These are phyloP conservation scores for Montifringilla adamsi DNA, from an alignment of 2,113 vertebrate species.

Conservation along the genomic window DNA sequence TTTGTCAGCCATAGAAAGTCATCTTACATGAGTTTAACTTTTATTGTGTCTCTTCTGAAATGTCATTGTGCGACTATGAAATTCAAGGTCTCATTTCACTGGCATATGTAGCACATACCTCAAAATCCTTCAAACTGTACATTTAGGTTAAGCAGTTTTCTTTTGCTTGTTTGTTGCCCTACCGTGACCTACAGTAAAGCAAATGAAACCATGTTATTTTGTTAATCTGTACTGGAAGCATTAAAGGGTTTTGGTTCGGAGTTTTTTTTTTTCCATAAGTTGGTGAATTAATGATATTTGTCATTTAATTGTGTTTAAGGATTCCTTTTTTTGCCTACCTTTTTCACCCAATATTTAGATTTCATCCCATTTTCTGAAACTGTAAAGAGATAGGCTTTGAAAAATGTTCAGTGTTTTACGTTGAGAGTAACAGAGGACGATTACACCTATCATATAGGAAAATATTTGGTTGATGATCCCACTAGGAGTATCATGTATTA, in stretches of 20 bases:
- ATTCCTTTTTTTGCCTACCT: neutral
- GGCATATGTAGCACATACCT: neutral
- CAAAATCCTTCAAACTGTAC: neutral
- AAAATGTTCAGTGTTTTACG: neutral
- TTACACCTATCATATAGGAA: neutral
- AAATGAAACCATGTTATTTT: neutral
- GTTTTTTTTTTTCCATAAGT: neutral
- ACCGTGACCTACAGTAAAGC: neutral
- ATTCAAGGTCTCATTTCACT: neutral
- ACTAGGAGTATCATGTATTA: neutral
- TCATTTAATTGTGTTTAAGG: neutral
- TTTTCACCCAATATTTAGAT: neutral
- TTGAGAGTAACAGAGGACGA: neutral
- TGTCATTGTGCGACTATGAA: neutral
- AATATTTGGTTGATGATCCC: neutral
- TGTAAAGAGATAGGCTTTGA: neutral
- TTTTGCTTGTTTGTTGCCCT: neutral
- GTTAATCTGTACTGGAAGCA: neutral
- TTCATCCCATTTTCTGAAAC: neutral
- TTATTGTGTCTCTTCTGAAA: neutral
- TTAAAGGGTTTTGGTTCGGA: neutral
- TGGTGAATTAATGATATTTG: neutral
- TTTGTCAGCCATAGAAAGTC: constrained; percentile 11
- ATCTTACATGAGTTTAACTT: neutral
- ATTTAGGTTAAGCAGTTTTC: neutral